Conservation (phyloP, 1,140 invertebrate species). For the Catajapyx aquilonaris region DNA sequence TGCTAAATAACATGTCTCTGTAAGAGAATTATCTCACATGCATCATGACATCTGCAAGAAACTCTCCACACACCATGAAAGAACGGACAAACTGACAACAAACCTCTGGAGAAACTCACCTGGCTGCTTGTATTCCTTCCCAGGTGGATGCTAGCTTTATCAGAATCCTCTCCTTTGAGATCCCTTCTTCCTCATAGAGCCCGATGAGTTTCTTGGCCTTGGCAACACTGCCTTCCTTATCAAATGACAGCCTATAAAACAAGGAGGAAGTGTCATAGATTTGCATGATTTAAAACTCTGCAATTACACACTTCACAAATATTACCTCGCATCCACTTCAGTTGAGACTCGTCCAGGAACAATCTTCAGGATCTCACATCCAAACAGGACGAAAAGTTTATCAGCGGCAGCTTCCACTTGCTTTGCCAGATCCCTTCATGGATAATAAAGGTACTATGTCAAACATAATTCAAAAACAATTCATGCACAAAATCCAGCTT, state of each 20-base stretch:
- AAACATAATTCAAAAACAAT: neutral
- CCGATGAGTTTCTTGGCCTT: slow-evolving; percentile 77
- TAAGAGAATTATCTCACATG: no score
- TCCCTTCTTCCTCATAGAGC: slow-evolving; percentile 73
- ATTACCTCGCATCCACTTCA: slow-evolving; percentile 87
- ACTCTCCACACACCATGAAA: no score
- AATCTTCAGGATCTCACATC: slow-evolving; percentile 91
- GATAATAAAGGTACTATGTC: no score
- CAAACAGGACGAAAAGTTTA: slow-evolving; percentile 86
- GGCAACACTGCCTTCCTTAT: slow-evolving; percentile 70
- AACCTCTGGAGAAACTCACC: slow-evolving; percentile 34
- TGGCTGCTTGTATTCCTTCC: slow-evolving; percentile 97
- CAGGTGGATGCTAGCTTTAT: slow-evolving; percentile 96
- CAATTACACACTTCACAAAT: no score
- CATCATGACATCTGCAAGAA: no score
- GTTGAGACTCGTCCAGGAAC: slow-evolving; percentile 95
- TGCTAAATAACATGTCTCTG: no score
- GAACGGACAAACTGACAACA: no score
- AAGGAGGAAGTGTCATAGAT: slow-evolving; percentile 7
- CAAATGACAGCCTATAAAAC: slow-evolving; percentile 66
- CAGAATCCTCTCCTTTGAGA: slow-evolving; percentile 77
- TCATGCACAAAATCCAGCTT: slow-evolving; percentile 5
- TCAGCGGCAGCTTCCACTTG: slow-evolving; percentile 68
- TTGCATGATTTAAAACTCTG: neutral
- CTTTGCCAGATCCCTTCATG: slow-evolving; percentile 37